Conservation (phyloP, 2,113 vertebrate species). For the Nymphicus hollandicus region DNA sequence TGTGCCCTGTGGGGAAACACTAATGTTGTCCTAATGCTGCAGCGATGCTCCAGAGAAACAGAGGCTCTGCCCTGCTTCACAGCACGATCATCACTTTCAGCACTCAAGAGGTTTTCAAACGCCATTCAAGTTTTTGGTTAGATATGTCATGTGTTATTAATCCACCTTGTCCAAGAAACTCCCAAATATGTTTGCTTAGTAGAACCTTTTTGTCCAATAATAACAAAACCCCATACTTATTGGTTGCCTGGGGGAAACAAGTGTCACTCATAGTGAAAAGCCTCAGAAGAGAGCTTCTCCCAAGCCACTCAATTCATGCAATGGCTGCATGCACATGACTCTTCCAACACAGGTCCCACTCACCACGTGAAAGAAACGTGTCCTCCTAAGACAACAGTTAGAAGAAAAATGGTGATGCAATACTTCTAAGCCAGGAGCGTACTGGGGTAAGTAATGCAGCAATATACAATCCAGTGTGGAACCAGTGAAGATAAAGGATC, state of each 20-base stretch:
- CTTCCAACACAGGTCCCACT: neutral
- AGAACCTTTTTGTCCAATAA: neutral
- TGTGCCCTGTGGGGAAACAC: neutral
- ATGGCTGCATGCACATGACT: neutral
- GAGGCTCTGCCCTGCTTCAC: neutral
- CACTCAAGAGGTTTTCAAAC: neutral
- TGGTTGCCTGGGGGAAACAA: neutral
- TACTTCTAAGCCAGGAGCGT: neutral
- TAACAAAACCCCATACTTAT: neutral
- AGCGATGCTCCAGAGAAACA: neutral
- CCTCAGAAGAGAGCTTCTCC: neutral
- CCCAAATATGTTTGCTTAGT: neutral
- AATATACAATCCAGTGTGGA: neutral
- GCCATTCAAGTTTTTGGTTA: neutral
- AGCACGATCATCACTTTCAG: neutral
- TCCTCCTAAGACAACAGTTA: neutral
- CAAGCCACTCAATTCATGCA: neutral
- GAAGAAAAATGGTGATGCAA: neutral
- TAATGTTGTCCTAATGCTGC: neutral
- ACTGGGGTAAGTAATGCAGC: neutral
- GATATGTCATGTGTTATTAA: neutral
- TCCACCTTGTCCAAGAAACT: neutral
- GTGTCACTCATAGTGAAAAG: neutral
- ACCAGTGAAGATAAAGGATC: neutral
- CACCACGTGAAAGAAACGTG: accelerated